Percentiles rank a stretch among this genome's conserved stretches.
Evolutionary conservation across 2,113 vertebrate genomes (phyloP).

Genomic region (Azemiops feae): DNA sequence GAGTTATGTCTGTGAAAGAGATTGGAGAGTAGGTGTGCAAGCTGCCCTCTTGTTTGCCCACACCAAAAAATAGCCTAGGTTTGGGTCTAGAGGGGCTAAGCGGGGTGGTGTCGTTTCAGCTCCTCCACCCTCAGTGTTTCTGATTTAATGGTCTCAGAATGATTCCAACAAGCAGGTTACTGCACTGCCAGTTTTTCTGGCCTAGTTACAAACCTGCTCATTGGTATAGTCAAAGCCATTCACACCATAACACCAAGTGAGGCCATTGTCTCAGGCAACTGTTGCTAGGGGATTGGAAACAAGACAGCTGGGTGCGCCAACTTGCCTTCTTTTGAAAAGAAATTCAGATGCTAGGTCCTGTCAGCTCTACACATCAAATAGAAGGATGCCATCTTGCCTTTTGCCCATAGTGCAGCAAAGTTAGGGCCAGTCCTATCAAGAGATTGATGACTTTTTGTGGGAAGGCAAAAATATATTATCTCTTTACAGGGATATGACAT

Average conservation of each 20-base stretch:
- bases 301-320: background rate
- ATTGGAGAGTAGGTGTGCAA: background rate
- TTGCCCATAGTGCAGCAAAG: background rate
- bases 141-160: background rate
- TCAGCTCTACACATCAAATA: background rate
- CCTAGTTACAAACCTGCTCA: background rate
- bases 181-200: background rate
- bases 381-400: background rate
- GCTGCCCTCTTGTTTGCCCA: background rate
- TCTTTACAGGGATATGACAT: background rate
- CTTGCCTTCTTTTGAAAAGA: background rate
- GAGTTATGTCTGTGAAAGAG: background rate
- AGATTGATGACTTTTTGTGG: background rate
- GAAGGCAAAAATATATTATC: background rate
- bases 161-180: background rate
- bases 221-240: background rate
- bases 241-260: background rate
- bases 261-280: background rate
- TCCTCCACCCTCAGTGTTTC: background rate
- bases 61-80: background rate
- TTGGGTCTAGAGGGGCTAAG: background rate
- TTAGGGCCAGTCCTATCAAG: background rate
- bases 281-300: background rate
- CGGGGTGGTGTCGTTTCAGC: background rate
- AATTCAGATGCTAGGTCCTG: background rate